Evolutionary conservation across 2,888 invertebrate species (phyloP).

Genomic region (Cancer borealis): DNA sequence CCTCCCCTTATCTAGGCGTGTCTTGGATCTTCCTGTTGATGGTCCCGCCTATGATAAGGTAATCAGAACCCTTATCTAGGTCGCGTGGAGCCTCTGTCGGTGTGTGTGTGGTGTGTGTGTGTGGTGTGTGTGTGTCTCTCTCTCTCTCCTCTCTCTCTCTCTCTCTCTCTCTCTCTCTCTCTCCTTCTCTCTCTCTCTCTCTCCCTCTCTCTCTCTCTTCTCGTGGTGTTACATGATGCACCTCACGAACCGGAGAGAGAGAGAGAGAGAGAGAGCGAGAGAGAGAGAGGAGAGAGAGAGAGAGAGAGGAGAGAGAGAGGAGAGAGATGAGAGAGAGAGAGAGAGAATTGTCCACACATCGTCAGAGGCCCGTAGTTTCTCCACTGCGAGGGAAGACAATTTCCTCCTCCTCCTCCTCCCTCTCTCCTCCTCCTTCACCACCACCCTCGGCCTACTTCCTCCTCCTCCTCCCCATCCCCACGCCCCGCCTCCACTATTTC

Average conservation of each 20-base stretch:
- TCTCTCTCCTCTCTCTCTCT: neutral
- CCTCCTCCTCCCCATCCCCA: neutral
- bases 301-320: constrained; percentile 37
- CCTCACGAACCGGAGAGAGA: neutral
- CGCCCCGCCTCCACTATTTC: neutral
- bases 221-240: neutral
- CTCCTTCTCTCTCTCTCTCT: too few relatives aligned
- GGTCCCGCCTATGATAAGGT: constrained; percentile 31
- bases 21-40: neutral
- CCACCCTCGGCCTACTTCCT: too few relatives aligned
- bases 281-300: neutral
- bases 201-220: too few relatives aligned
- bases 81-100: constrained; percentile 23
- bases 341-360: constrained; percentile 27
- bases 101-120: too few relatives aligned
- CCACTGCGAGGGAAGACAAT: neutral
- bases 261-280: too few relatives aligned
- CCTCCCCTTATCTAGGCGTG: neutral
- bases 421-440: neutral
- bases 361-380: constrained; percentile 9
- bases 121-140: neutral
- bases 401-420: constrained; percentile 14
- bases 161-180: neutral
- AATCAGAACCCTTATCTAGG: constrained; percentile 42
- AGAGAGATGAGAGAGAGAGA: constrained; percentile 31